Percentiles rank a stretch among this genome's conserved stretches.
phyloP scores from a whole-genome alignment of 1,140 invertebrate species.

The Ceratosolen solmsi region DNA sequence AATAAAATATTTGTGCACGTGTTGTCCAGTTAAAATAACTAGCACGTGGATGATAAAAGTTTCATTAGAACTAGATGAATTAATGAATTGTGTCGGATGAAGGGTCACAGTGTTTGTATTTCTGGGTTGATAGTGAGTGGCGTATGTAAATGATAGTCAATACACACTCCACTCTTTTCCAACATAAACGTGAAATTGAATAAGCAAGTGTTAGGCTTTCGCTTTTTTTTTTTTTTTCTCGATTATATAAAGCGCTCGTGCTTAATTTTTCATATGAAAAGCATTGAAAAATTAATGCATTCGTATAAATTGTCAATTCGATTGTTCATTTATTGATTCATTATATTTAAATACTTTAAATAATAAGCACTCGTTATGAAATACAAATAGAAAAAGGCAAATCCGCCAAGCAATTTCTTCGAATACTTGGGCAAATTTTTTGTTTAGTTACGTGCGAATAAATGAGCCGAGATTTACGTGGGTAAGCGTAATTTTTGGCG shows the following conservation, averaged over 20 bases:
- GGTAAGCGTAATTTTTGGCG: background rate
- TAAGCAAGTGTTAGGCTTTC: too few relatives aligned
- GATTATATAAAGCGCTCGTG: too few relatives aligned
- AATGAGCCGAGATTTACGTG: background rate
- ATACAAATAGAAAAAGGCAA: background rate
- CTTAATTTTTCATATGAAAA: too few relatives aligned
- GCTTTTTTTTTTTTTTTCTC: too few relatives aligned
- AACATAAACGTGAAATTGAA: too few relatives aligned
- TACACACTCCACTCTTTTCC: too few relatives aligned
- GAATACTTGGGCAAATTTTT: background rate
- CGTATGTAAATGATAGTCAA: too few relatives aligned
- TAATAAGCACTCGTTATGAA: background rate
- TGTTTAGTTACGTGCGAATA: background rate
- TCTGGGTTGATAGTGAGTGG: too few relatives aligned
- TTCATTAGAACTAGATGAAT: background rate
- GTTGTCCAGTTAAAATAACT: background rate
- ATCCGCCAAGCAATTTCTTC: background rate
- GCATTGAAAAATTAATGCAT: background rate
- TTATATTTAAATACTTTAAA: background rate
- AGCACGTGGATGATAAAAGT: background rate
- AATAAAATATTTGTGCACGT: too few relatives aligned
- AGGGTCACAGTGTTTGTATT: background rate
- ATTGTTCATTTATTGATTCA: background rate
- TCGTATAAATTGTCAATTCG: too few relatives aligned
- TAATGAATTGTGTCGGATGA: background rate